Conservation (phyloP, 2,888 invertebrate genomes). For the Pyrrhosoma nymphula region DNA sequence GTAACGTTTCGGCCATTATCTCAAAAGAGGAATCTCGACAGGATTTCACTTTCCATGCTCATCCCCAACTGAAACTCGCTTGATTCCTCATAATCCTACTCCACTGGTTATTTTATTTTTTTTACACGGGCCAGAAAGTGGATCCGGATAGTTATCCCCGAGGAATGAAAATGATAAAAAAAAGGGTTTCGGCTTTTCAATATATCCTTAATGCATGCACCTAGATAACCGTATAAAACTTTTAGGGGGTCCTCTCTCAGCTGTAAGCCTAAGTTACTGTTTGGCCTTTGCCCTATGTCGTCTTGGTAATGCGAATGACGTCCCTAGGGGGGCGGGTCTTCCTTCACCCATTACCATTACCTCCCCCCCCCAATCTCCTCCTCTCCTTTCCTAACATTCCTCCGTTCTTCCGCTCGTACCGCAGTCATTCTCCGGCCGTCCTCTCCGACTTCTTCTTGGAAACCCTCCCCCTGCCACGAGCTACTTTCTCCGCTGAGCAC, state of each 20-base stretch:
- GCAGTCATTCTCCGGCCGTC: neutral
- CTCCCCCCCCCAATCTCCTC: neutral
- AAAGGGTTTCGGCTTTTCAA: neutral
- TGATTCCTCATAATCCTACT: conserved; percentile 39
- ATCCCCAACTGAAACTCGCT: conserved; percentile 2
- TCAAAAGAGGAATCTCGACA: neutral
- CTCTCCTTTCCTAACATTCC: neutral
- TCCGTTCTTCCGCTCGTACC: neutral
- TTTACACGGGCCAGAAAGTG: neutral
- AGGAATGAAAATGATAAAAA: neutral
- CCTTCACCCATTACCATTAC: too few species aligned
- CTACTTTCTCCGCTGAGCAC: neutral
- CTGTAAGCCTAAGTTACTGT: conserved; percentile 43
- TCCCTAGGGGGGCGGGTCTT: neutral
- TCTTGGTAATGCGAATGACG: neutral
- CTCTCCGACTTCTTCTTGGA: neutral
- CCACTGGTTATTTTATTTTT: neutral
- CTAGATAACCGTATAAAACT: conserved; percentile 43
- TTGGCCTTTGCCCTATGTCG: conserved; percentile 9
- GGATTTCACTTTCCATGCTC: conserved; percentile 36
- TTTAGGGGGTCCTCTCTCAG: neutral
- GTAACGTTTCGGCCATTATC: neutral
- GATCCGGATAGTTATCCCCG: neutral
- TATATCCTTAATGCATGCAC: conserved; percentile 10
- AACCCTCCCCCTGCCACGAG: neutral